These are phyloP conservation scores for Hirtodrosophila alboralis DNA, from an alignment of 2,888 invertebrate genomes.

Conservation along the genomic window DNA sequence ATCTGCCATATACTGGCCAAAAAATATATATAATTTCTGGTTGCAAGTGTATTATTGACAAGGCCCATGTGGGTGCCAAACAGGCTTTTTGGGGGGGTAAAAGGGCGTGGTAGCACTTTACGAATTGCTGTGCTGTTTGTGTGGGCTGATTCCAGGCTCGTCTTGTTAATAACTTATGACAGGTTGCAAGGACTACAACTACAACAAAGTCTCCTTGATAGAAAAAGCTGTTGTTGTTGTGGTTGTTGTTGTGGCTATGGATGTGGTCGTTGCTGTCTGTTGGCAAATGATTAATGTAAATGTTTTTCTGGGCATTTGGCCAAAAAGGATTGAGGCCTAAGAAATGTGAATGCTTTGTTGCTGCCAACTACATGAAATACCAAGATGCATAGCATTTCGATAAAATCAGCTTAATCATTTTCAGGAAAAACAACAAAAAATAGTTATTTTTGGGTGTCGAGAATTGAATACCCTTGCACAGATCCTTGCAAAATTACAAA, in stretches of 20 bases:
- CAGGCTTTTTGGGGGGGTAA: background rate
- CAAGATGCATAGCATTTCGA: constrained; percentile 18
- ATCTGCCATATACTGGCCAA: constrained; percentile 10
- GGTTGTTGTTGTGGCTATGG: constrained; percentile 32
- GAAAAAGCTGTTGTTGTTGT: constrained; percentile 23
- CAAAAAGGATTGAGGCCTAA: constrained; percentile 59
- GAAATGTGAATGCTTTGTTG: constrained; percentile 30
- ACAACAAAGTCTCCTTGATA: constrained; percentile 31
- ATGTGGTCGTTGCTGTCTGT: constrained; percentile 34
- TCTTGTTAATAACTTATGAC: constrained; percentile 76
- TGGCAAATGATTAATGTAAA: constrained; percentile 71
- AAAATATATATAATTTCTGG: constrained; percentile 41
- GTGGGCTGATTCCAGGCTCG: constrained; percentile 46
- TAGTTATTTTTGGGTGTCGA: no score
- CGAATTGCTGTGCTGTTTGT: constrained; percentile 58
- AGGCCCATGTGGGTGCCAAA: constrained; percentile 5
- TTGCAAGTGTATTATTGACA: constrained; percentile 16
- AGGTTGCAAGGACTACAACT: constrained; percentile 34
- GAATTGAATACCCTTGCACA: no score
- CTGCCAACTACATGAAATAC: constrained; percentile 20
- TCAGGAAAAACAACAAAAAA: background rate
- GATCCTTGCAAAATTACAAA: no score
- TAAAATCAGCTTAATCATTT: constrained; percentile 36
- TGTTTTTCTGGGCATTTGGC: constrained; percentile 58
- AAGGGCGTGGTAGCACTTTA: constrained; percentile 53